Base-by-base conservation (phyloP, 2,888 invertebrate species). In the Aproaerema taeniolella region DNA sequence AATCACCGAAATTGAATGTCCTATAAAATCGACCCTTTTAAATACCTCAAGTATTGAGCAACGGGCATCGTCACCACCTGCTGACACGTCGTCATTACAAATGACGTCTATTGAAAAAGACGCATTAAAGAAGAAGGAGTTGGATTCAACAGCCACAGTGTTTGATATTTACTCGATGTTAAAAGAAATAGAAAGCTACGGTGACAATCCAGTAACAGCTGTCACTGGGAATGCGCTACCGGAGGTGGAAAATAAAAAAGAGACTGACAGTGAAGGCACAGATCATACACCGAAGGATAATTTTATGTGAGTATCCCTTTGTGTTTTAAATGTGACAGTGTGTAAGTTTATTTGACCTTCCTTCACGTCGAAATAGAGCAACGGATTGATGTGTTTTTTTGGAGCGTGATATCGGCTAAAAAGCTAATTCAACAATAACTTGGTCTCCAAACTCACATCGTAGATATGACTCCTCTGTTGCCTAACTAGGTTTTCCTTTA, bases 151-250 rank as follows among this genome's bases (percentile, higher is more conserved):
- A 44, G 79, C 86, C 1, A 80, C 83, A 25, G 86, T 87, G 1
- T 54, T 87, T 15, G 87, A 87, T 58, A 87, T 87, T 45, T 87
- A 86, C 58, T 83, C 87, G 0, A 86, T 87, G 81, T 53, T 87
- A 25, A 86, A 86, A 53, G 87, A 87, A 61, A 87, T 87, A 29
- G 87, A 87, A 44, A 80, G 81, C 47, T 83, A 68, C 32, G 82
- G 79, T 0, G 83, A 85, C 1, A 78, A 78, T 49, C 82, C 82
- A 1, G 79, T 83, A 0, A 58, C 66, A 3, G 39, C 63, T 5
- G 65, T 62, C 1, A 38, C 58, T 6, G 66, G 55, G 36, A 53
- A 47, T 2, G 58, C 60, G 40, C 36, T 53, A 2, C 41, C 50
- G 10, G 55, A 64, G 14, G 43, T 58, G 3, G 67, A 72, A 46